Evolutionary conservation across 2,113 vertebrate species (phyloP), one percentile per base, ranked within the genome.

Genomic region (Lepus europaeus): DNA sequence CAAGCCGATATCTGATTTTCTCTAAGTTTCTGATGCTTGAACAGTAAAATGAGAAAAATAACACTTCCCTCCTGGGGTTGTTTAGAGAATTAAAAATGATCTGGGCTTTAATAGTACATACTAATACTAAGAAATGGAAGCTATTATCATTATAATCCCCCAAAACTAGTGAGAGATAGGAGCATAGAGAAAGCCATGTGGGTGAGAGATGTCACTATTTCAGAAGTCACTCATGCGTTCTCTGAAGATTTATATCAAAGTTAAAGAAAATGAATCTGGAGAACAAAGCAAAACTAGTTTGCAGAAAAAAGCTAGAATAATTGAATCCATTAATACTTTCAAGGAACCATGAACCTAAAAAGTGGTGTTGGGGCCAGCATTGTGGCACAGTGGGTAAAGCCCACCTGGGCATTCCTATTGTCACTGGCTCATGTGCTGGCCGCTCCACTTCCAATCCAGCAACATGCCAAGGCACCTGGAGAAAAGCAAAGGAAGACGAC

Each of bases 221-320:
- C 56, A 39, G 76, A 63, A 86, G 14, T 45, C 36, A 11, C 36
- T 78, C 11, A 13, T 64, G 2, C 7, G 19, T 69, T 86, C 59
- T 25, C 23, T 83, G 23, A 12, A 74, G 29, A 76, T 59, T 85
- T 79, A 83, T n/a, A 64, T 45, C 68, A 81, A 87, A 86, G 59
- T 39, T 68, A 90, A 93, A 94, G 69, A 69, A 87, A 87, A 56
- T 22, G 16, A 93, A 79, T 68, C 27, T 84, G 64, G 49, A 92
- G 36, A 31, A 66, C 13, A 87, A 92, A 86, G 36, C 64, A 85
- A 81, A 66, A 27, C 39, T 68, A 82, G 23, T 27, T 73, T 93
- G 12, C 61, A 77, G 25, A 66, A 87, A 86, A 91, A 90, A n/a
- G 9, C 51, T 59, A 29, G 87, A 95, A 84, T 64, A 80, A 73